Conservation (phyloP, 2,888 invertebrate genomes). For the Gortyna flavago region DNA sequence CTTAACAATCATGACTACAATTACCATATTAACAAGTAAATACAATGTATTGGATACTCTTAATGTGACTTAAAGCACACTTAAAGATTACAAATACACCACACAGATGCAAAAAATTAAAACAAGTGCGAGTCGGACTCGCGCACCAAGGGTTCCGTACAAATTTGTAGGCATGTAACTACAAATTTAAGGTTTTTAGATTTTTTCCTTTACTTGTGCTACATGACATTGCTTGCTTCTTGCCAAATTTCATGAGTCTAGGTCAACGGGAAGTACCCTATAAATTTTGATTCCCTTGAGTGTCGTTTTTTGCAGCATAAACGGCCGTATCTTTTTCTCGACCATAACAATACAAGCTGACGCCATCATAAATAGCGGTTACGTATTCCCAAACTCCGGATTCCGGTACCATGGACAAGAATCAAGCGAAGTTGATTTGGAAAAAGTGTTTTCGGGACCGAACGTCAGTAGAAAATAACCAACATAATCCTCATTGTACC, state of each 20-base stretch:
- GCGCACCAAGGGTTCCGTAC: too few species aligned
- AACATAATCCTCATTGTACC: slow-evolving; percentile 24
- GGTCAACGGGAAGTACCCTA: too few species aligned
- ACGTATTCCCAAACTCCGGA: slow-evolving; percentile 49
- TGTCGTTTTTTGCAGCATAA: too few species aligned
- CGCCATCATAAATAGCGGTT: slow-evolving; percentile 38
- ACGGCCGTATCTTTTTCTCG: too few species aligned
- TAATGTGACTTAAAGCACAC: neutral
- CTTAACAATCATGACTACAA: neutral
- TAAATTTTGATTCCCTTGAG: too few species aligned
- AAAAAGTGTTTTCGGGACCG: slow-evolving; percentile 56
- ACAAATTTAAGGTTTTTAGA: too few species aligned
- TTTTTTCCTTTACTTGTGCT: too few species aligned
- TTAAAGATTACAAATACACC: neutral
- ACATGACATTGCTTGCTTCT: too few species aligned
- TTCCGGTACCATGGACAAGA: slow-evolving; percentile 48
- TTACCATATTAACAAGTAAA: neutral
- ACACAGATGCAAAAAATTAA: slow-evolving; percentile 10
- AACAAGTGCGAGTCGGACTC: too few species aligned
- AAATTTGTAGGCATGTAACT: too few species aligned
- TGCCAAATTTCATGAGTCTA: too few species aligned
- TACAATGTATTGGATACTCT: neutral
- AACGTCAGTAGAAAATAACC: slow-evolving; percentile 23
- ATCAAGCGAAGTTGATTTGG: slow-evolving; percentile 58
- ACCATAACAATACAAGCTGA: slow-evolving; percentile 29